Evolutionary conservation across 2,113 vertebrate species (phyloP).

Genomic region (Xerus inauris): DNA sequence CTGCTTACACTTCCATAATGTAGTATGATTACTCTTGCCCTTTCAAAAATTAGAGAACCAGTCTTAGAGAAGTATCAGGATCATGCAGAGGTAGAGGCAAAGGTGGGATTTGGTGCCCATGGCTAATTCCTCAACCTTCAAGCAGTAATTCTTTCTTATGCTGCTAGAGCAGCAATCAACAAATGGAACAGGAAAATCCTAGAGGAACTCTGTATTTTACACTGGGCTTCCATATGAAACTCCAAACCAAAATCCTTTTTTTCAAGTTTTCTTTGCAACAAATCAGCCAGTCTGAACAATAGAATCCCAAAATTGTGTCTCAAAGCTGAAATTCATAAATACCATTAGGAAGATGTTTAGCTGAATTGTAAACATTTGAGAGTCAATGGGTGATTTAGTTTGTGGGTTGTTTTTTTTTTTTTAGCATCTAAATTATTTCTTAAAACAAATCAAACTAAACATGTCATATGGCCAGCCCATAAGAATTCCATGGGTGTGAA

Average conservation of each 20-base stretch:
- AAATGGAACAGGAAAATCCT: background rate
- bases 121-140: background rate
- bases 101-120: background rate
- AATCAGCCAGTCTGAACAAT: background rate
- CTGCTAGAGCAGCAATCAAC: background rate
- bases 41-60: background rate
- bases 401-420: background rate
- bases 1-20: background rate
- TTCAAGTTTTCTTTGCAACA: background rate
- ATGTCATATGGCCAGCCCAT: background rate
- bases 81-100: background rate
- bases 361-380: background rate
- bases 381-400: background rate
- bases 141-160: background rate
- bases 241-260: background rate
- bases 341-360: background rate
- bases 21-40: background rate
- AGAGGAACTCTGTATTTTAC: background rate
- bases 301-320: background rate
- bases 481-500: background rate
- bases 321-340: background rate
- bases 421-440: background rate
- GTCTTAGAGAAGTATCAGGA: background rate
- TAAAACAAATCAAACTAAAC: conserved; percentile 18
- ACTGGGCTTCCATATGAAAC: background rate